Evolutionary conservation across 1,140 invertebrate species (phyloP).

Genomic region (Lordiphosa stackelbergi): DNA sequence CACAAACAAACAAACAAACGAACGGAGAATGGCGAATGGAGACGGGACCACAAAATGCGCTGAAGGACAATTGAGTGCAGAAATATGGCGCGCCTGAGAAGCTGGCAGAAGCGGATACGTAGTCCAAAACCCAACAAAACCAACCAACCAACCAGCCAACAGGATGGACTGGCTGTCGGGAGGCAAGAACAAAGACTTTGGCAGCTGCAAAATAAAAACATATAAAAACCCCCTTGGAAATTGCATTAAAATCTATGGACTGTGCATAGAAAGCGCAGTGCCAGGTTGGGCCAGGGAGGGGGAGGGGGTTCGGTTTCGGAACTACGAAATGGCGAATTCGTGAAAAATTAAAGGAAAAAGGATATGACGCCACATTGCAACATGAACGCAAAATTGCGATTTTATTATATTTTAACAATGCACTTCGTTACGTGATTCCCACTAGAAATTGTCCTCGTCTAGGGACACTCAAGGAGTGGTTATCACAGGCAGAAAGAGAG

Average conservation of each 20-base stretch:
- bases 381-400: slow-evolving; percentile 76
- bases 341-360: slow-evolving; percentile 76
- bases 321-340: slow-evolving; percentile 72
- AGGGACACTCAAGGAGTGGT: slow-evolving; percentile 16
- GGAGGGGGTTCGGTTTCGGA: slow-evolving; percentile 45
- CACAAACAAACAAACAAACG: slow-evolving; percentile 24
- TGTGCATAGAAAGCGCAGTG: slow-evolving; percentile 59
- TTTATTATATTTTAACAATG: slow-evolving; percentile 76
- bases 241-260: slow-evolving; percentile 76
- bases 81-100: slow-evolving; percentile 64
- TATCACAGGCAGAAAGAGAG: slow-evolving; percentile 27
- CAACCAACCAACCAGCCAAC: slow-evolving; percentile 6
- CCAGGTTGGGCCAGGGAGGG: not conserved
- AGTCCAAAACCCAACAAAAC: slow-evolving; percentile 31
- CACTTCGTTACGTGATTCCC: slow-evolving; percentile 75
- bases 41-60: slow-evolving; percentile 54
- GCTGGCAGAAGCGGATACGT: slow-evolving; percentile 47
- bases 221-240: slow-evolving; percentile 62
- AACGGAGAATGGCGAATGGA: slow-evolving; percentile 19
- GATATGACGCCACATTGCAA: slow-evolving; percentile 76
- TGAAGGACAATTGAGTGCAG: slow-evolving; percentile 73
- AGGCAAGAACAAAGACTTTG: slow-evolving; percentile 70
- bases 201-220: slow-evolving; percentile 71
- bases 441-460: slow-evolving; percentile 47
- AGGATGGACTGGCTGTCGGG: not conserved